Base-by-base conservation (phyloP, 2,113 vertebrate species). In the Alosa alosa region DNA sequence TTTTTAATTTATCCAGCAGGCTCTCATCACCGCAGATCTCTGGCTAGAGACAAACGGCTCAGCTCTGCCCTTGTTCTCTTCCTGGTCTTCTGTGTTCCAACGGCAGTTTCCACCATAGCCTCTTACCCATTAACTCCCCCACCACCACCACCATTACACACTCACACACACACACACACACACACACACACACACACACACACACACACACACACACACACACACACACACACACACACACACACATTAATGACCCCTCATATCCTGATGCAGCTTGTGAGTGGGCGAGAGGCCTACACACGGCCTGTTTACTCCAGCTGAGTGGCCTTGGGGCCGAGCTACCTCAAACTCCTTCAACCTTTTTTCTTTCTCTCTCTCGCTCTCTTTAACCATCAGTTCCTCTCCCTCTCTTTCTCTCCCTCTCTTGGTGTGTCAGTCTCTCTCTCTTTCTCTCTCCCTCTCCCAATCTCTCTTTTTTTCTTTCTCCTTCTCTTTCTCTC, bases 221-320 rank as follows among this genome's bases (percentile, higher is more conserved):
- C n/a, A 72, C 64, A 72, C 64, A 25, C 64, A 25, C 64, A 72
- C 64, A 72, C 64, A 72, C 64, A 36, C 57, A 64, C 57, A n/a
- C 57, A 25, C 57, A 64, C 57, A 60, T 64, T 64, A 64, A 64
- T 64, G 57, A 44, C 81, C 44, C 81, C 45, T 25, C 45, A 46
- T 22, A 44, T 49, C 82, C 11, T 25, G 49, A 9, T 55, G 25
- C 25, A 52, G 47, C 17, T 25, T 83, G 49, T 52, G 25, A 36
- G n/a, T 55, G 10, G 82, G 41, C 6, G 36, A 31, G 36, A 36
- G 36, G 20, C 36, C 31, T 22, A 45, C 64, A 72, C 64, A 72
- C 64, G 22, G 22, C 20, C 39, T 45, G 39, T 84, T 84, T 68
- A 60, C 39, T 84, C 64, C 1, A 46, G 49, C 47, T 82, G 22